phyloP scores from a whole-genome alignment of 2,797 vertebrate genomes.

The Spondyliosoma cantharus region DNA sequence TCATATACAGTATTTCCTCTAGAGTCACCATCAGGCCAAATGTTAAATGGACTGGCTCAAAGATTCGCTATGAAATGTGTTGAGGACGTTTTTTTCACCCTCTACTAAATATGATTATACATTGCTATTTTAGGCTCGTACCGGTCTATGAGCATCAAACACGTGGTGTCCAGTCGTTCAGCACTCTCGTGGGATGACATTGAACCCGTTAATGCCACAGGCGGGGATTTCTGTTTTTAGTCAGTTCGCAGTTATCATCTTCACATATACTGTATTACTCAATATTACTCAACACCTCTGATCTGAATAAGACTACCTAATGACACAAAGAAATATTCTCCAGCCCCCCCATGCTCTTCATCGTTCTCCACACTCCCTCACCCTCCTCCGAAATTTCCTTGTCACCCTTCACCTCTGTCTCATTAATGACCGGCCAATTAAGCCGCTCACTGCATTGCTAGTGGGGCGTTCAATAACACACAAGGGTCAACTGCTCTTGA shows the following conservation, averaged over 20 bases:
- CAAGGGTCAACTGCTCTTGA: conserved; percentile 62
- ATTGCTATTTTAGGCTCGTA: conserved; percentile 7
- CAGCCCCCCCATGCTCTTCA: background rate
- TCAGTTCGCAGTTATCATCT: background rate
- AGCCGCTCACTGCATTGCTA: conserved; percentile 48
- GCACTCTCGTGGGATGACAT: background rate
- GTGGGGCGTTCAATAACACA: conserved; percentile 55
- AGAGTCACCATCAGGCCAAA: background rate
- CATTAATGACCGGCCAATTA: conserved; percentile 66
- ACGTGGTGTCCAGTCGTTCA: conserved; percentile 7
- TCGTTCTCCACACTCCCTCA: background rate
- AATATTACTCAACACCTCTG: background rate
- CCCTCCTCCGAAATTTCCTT: conserved; percentile 7
- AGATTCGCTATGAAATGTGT: conserved; percentile 16
- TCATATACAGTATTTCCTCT: too few relatives aligned
- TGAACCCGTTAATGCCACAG: background rate
- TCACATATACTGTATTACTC: background rate
- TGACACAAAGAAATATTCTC: conserved; percentile 10
- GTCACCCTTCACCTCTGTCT: conserved; percentile 49
- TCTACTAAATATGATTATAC: conserved; percentile 36
- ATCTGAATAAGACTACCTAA: conserved; percentile 27
- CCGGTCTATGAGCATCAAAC: conserved; percentile 12
- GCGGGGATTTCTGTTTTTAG: background rate
- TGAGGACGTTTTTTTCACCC: conserved; percentile 16
- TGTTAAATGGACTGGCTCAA: background rate